Base-by-base conservation (phyloP, 2,888 invertebrate species). In the Thyatira batis region DNA sequence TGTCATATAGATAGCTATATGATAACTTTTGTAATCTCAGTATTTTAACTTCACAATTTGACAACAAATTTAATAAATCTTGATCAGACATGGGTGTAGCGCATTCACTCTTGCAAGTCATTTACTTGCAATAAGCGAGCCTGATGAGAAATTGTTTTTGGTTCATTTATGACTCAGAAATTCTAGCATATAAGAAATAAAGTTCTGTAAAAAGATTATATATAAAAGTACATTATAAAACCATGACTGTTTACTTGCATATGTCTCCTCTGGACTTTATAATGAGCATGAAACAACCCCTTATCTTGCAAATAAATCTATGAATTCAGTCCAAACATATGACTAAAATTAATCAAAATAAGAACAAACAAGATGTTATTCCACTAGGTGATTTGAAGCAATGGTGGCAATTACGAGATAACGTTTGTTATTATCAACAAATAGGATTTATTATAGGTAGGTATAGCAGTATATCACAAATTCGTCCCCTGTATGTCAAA, bases 401-500 rank as follows among this genome's bases (percentile, higher is more conserved):
- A 49, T 61, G 61, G 63, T 67, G 67, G 59, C 52, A 58, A 54
- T 61, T 57, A 59, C 51, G 53, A 67, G 78, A 79, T 77, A 80
- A 69, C 66, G 62, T 62, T 68, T 65, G 70, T 67, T 71, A 67
- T 69, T 69, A 75, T 74, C 72, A 80, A 79, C 76, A 76, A 73
- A 61, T 51, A 52, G 60, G 25, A 25, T 25, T 25, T 5, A 48
- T 28, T 20, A 6, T 71, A 71, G 58, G 60, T 74, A 73, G 60
- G 64, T 62, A 57, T 65, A 71, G 60, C 64, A 65, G 57, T 69
- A 68, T 61, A 67, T 60, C 65, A 67, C 52, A 65, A 71, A 62
- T 74, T 72, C 60, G 71, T 78, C 71, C 78, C 71, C 80, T 83
- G 39, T 4, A n/a, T 39, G 90, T 87, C 90, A 90, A 88, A 91